These are phyloP conservation scores for Zaprionus kolodkinae DNA, from an alignment of 1,140 invertebrate species.

Conservation along the genomic window DNA sequence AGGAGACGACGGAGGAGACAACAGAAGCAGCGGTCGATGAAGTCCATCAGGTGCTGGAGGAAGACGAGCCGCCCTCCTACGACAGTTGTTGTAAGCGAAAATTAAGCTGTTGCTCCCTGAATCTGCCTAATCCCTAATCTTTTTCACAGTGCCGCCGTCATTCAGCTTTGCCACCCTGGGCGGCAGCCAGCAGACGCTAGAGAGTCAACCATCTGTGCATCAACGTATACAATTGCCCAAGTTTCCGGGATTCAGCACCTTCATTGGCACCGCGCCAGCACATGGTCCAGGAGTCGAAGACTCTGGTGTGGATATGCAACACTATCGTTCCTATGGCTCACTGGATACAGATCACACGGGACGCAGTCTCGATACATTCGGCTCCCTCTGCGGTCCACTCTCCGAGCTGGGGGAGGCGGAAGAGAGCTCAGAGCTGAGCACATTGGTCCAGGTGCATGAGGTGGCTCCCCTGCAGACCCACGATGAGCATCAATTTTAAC, in stretches of 20 bases:
- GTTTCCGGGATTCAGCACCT: slow-evolving; percentile 72
- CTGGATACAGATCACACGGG: slow-evolving; percentile 71
- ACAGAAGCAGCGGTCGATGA: slow-evolving; percentile 36
- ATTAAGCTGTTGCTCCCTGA: neutral
- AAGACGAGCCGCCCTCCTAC: slow-evolving; percentile 78
- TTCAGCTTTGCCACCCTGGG: slow-evolving; percentile 77
- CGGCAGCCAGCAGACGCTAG: slow-evolving; percentile 72
- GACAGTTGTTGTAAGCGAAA: slow-evolving; percentile 75
- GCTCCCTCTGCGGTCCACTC: slow-evolving; percentile 67
- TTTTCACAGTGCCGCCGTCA: slow-evolving; percentile 72
- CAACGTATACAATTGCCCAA: slow-evolving; percentile 71
- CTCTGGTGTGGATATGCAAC: slow-evolving; percentile 65
- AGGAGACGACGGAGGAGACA: slow-evolving; percentile 50
- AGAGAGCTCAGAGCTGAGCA: slow-evolving; percentile 29
- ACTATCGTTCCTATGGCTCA: slow-evolving; percentile 71
- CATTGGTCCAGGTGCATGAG: slow-evolving; percentile 47
- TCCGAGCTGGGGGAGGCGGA: slow-evolving; percentile 57
- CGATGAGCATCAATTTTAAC: slow-evolving; percentile 64
- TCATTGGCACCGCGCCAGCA: slow-evolving; percentile 61
- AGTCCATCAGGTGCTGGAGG: slow-evolving; percentile 53
- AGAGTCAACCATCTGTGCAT: slow-evolving; percentile 43
- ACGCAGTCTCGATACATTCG: slow-evolving; percentile 73
- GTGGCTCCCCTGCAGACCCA: slow-evolving; percentile 25
- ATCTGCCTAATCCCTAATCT: neutral
- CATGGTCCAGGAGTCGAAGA: slow-evolving; percentile 58